Evolutionary conservation across 2,113 vertebrate species (phyloP), one percentile per base, ranked within the genome.

Genomic region (Sturnus vulgaris): DNA sequence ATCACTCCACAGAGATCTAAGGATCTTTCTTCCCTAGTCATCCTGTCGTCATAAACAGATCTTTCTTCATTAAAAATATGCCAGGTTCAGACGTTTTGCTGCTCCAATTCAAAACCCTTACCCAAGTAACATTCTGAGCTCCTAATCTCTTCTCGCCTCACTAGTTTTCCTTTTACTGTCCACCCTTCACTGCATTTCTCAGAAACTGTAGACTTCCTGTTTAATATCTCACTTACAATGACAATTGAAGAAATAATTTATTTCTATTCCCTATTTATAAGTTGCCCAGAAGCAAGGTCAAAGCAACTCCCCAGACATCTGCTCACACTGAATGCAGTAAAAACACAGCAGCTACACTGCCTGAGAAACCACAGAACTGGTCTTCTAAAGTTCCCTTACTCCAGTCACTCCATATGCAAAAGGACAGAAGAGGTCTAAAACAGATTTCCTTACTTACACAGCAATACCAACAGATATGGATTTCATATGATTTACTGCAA

Each of bases 241-340:
- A 79, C 73, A 96, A 82, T 37, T 50, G 49, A 93, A 92, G 44
- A 91, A 90, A 84, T 66, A 81, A 92, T 71, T 90, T 95, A 55
- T 90, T 96, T 65, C 42, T 63, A 56, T 79, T 94, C 65, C 44
- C 76, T 81, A 42, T 82, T 93, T 86, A 60, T 60, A 96, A 94
- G 46, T 59, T 71, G 86, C 49, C 82, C 86, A 96, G 84, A 79
- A 95, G 90, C 77, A 96, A 96, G 86, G 94, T 91, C 91, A 94
- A 47, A 93, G 31, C 39, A 71, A 91, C 33, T 93, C 60, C 37
- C 18, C 35, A 87, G 64, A 93, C 63, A 95, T 73, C 79, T 94
- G 60, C 68, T 90, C 72, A 80, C 2, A 2, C 3, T 64, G 72
- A 89, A 75, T 21, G 33, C 7, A 6, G 60, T 39, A 40, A 85